phyloP scores from a whole-genome alignment of 2,888 invertebrate genomes.

The Trachelus stipa region DNA sequence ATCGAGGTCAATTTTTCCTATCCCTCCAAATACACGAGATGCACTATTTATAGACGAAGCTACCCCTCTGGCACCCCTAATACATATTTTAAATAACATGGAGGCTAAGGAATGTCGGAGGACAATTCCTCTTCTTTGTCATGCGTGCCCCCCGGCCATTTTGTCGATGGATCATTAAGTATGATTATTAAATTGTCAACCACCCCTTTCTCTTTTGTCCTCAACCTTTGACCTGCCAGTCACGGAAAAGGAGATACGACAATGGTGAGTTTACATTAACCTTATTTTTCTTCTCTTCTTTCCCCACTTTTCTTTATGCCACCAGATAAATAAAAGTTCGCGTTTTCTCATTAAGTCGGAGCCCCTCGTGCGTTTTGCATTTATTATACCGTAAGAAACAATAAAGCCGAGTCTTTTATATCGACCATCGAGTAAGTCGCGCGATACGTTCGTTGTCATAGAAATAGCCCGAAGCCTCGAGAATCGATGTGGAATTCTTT shows the following conservation, averaged over 20 bases:
- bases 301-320: too few species aligned
- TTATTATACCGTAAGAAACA: too few species aligned
- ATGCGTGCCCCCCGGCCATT: too few species aligned
- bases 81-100: not conserved
- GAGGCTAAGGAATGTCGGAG: not conserved
- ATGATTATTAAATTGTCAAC: too few species aligned
- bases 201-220: not conserved
- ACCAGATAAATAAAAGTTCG: too few species aligned
- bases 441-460: conserved; percentile 5
- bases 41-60: too few species aligned
- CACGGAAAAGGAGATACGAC: conserved; percentile 89
- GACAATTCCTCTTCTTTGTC: not conserved
- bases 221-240: conserved; percentile 75
- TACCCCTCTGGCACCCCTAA: too few species aligned
- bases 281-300: not conserved
- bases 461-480: not conserved
- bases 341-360: too few species aligned
- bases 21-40: too few species aligned
- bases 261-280: conserved; percentile 76
- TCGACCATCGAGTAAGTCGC: not conserved
- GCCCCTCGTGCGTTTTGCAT: too few species aligned
- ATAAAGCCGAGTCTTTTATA: not conserved
- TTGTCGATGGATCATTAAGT: too few species aligned
- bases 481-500: not conserved
- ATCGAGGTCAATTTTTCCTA: too few species aligned